Percentiles rank a stretch among this genome's conserved stretches.
Evolutionary conservation across 2,888 invertebrate genomes (phyloP).

Genomic region (Lacanobia wlatinum): DNA sequence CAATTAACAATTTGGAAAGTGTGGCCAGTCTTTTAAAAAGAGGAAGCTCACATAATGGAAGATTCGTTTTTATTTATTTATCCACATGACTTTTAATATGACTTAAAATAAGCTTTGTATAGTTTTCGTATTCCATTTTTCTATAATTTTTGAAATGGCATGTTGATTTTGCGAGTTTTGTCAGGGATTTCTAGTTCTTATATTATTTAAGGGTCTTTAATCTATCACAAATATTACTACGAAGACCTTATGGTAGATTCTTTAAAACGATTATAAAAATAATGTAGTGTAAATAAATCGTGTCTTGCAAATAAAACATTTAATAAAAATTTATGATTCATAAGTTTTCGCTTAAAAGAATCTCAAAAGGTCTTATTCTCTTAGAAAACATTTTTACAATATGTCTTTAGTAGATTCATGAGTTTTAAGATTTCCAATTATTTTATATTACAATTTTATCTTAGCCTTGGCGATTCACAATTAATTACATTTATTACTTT

Average conservation of each 20-base stretch:
- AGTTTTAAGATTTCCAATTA: conserved; percentile 55
- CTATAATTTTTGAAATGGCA: neutral
- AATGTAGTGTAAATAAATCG: conserved; percentile 3
- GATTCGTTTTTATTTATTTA: neutral
- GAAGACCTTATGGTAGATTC: conserved; percentile 53
- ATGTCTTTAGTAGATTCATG: conserved; percentile 41
- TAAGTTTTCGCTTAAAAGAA: conserved; percentile 39
- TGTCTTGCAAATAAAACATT: conserved; percentile 5
- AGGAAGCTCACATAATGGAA: conserved; percentile 3
- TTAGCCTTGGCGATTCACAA: conserved; percentile 60
- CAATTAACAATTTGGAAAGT: neutral
- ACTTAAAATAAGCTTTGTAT: neutral
- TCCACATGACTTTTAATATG: neutral
- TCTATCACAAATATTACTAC: conserved; percentile 65
- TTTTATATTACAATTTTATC: conserved; percentile 51
- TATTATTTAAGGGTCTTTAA: conserved; percentile 38
- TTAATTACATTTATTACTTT: conserved; percentile 43
- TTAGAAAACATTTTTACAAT: conserved; percentile 61
- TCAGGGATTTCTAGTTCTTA: conserved; percentile 18
- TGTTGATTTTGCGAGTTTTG: conserved; percentile 1
- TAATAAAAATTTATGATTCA: neutral
- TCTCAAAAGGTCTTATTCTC: conserved; percentile 54
- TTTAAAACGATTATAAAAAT: conserved; percentile 35
- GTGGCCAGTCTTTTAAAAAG: neutral
- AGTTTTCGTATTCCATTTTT: neutral